Evolutionary conservation across 2,113 vertebrate genomes (phyloP), one percentile per base, ranked within the genome.

Genomic region (Lepisosteus oculatus): DNA sequence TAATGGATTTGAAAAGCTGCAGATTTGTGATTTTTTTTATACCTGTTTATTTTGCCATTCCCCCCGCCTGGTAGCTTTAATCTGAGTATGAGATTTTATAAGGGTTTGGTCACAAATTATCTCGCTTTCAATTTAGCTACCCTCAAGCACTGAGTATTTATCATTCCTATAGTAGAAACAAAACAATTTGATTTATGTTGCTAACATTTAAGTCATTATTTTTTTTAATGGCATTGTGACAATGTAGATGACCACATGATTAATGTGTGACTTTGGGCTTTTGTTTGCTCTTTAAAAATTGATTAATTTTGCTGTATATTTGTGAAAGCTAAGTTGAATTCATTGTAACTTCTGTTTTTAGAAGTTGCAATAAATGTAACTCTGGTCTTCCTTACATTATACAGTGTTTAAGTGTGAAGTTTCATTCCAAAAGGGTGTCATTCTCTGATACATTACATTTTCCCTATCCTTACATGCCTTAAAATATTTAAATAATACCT

Each of bases 241-340:
- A 13, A 13, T 13, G 42, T 15, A 12, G 11, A 9, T 63, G 61
- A 7, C 3, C 29, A 42, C 12, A 17, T 65, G 62, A 65, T 43
- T 29, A 65, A 43, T 43, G 5, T 13, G 41, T 65, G 14, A 12
- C 42, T 65, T 65, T 65, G 62, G 62, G 4, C 62, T 12, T 3
- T 3, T 12, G 8, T 43, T 13, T 9, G 41, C 41, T 8, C 29
- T 66, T 66, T 66, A 66, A 66, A 41, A 14, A 51, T 51, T 66
- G 44, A 65, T 65, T 65, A 43, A 65, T 65, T 68, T 17, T 42
- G 66, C 13, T 17, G 67, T 29, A 15, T 43, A 17, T 29, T n/a
- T 43, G 45, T 47, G 55, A n/a, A 55, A 12, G 67, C 14, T 55
- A 45, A 43, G 41, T 55, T 43, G 66, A 29, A 29, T 29, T 29